These are phyloP conservation scores for Scaeva pyrastri DNA, from an alignment of 2,888 invertebrate genomes.

Conservation along the genomic window DNA sequence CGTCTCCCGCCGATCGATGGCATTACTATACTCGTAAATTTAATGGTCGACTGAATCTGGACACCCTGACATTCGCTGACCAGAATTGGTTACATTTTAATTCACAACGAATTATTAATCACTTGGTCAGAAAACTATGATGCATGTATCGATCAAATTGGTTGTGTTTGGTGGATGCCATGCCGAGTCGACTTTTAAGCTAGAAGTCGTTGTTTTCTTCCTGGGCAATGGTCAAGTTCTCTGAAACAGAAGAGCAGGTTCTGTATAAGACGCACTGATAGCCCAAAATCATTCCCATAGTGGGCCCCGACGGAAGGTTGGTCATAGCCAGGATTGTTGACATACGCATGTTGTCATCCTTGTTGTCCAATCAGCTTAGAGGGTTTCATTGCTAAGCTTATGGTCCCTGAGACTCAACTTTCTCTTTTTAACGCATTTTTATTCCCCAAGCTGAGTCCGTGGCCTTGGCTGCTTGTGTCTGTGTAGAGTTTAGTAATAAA, in stretches of 20 bases:
- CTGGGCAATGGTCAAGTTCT: conserved; percentile 33
- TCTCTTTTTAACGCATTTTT: conserved; percentile 36
- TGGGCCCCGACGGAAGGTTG: conserved; percentile 4
- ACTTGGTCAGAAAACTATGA: conserved; percentile 70
- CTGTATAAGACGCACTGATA: conserved; percentile 31
- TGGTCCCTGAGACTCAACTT: conserved; percentile 2
- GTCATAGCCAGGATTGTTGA: conserved; percentile 10
- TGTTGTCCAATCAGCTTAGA: conserved; percentile 66
- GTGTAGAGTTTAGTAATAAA: conserved; percentile 58
- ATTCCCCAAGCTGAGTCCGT: not conserved
- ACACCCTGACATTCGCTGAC: not conserved
- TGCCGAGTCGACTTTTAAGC: conserved; percentile 46
- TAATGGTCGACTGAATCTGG: not conserved
- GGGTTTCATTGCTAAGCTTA: conserved; percentile 30
- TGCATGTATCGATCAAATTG: conserved; percentile 67
- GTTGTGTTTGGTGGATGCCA: conserved; percentile 25
- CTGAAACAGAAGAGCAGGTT: conserved; percentile 34
- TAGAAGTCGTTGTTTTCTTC: conserved; percentile 64
- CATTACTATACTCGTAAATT: not conserved
- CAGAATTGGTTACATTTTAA: conserved; percentile 49
- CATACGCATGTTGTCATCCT: conserved; percentile 57
- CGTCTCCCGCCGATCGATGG: no score
- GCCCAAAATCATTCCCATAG: not conserved
- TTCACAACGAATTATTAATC: conserved; percentile 68
- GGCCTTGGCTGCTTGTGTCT: conserved; percentile 12